These are phyloP conservation scores for Loris lydekkerianus DNA, from an alignment of 2,797 vertebrate genomes.

Conservation along the genomic window DNA sequence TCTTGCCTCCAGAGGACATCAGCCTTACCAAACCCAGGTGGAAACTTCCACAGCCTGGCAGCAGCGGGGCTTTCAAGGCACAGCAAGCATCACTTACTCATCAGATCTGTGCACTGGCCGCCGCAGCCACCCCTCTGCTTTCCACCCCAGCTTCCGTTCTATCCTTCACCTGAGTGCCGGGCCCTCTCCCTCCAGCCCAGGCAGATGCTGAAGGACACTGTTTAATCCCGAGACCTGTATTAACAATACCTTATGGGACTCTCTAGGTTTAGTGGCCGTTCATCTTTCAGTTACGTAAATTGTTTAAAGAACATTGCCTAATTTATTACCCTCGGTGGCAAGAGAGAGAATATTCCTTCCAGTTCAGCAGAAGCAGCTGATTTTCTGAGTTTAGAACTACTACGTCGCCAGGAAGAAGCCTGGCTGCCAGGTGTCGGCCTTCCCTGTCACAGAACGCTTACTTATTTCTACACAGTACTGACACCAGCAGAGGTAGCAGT, in stretches of 20 bases:
- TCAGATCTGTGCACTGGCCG: neutral
- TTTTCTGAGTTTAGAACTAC: neutral
- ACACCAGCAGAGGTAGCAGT: slow-evolving; percentile 39
- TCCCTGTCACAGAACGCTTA: neutral
- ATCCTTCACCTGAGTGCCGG: neutral
- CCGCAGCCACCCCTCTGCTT: neutral
- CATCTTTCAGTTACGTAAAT: slow-evolving; percentile 22
- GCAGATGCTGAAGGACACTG: neutral
- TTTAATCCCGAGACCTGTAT: neutral
- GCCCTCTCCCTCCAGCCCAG: neutral
- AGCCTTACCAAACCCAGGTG: neutral
- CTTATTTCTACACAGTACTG: neutral
- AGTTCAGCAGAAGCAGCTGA: slow-evolving; percentile 11
- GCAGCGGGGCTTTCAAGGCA: neutral
- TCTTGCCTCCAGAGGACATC: neutral
- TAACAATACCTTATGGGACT: neutral
- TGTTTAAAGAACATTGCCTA: slow-evolving; percentile 24
- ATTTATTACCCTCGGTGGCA: neutral
- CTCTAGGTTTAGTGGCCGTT: neutral
- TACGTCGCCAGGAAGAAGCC: neutral
- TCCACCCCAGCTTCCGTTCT: neutral
- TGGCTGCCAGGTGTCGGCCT: neutral
- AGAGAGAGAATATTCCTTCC: neutral
- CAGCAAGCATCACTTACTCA: neutral
- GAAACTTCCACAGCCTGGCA: neutral